A percentile compares a stretch with the other conserved stretches of the same genome.
Conservation (phyloP, 2,888 invertebrate genomes). For the Catocala fraxini region DNA sequence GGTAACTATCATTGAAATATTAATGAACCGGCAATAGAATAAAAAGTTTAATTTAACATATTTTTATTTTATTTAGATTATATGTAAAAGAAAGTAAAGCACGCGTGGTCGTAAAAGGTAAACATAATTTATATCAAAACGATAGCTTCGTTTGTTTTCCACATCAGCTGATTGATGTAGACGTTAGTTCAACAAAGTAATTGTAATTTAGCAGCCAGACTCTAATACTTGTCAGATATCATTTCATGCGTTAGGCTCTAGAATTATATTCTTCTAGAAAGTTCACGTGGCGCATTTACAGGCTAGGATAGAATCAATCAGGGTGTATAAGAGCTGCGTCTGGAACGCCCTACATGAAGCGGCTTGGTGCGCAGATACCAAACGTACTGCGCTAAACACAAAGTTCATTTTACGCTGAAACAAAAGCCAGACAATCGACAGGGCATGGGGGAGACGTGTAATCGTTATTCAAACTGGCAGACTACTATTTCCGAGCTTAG, state of each 20-base stretch:
- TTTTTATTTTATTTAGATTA: no score
- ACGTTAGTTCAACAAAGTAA: neutral
- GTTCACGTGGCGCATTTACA: conserved; percentile 43
- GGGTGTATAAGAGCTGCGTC: conserved; percentile 38
- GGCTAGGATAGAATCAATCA: conserved; percentile 67
- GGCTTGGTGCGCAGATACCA: conserved; percentile 36
- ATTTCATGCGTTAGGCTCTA: conserved; percentile 7
- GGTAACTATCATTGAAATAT: no score
- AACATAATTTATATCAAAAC: no score
- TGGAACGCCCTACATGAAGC: conserved; percentile 45
- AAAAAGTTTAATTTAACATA: no score
- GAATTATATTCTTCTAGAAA: conserved; percentile 23
- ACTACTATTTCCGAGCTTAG: conserved; percentile 69
- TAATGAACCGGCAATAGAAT: no score
- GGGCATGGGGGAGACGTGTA: conserved; percentile 73
- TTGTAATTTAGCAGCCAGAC: neutral
- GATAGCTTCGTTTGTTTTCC: neutral
- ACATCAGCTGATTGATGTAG: conserved; percentile 6
- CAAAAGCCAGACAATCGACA: conserved; percentile 70
- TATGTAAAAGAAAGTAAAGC: no score
- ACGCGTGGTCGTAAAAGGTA: no score
- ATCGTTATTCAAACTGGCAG: conserved; percentile 82
- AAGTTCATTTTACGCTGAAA: conserved; percentile 61
- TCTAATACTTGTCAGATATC: neutral
- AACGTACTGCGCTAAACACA: conserved; percentile 49